phyloP scores from a whole-genome alignment of 2,797 vertebrate genomes.

The Dallia pectoralis region DNA sequence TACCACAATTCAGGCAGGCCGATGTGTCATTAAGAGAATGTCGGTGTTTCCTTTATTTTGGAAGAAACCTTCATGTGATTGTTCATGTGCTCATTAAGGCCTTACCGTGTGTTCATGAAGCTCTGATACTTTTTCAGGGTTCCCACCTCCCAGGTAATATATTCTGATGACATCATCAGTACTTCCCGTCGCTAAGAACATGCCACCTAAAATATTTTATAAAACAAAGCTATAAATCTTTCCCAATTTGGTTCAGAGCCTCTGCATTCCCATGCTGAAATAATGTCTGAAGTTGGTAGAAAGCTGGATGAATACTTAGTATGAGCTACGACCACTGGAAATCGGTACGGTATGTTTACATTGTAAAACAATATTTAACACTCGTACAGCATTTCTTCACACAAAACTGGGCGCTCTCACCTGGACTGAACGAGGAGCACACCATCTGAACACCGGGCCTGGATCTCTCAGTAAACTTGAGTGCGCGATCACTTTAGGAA shows the following conservation, averaged over 20 bases:
- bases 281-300: neutral
- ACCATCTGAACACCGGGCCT: constrained; percentile 94
- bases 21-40: no score
- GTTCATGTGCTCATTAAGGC: neutral
- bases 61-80: neutral
- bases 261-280: neutral
- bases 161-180: constrained; percentile 97
- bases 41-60: no score
- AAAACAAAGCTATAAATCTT: neutral
- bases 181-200: constrained; percentile 96
- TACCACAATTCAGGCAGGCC: no score
- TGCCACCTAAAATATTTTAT: constrained; percentile 81
- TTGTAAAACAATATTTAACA: neutral
- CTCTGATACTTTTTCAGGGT: constrained; percentile 91
- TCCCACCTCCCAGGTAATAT: constrained; percentile 92
- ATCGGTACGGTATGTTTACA: neutral
- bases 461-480: constrained; percentile 93
- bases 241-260: neutral
- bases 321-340: neutral
- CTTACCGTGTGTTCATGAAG: constrained; percentile 93
- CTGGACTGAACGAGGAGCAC: constrained; percentile 96
- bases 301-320: neutral
- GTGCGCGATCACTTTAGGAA: constrained; percentile 81
- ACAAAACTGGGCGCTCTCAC: constrained; percentile 68
- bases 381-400: neutral